Percentiles rank a stretch among this genome's conserved stretches.
Conservation (phyloP, 2,113 vertebrate genomes). For the Odontophorus gujanensis region DNA sequence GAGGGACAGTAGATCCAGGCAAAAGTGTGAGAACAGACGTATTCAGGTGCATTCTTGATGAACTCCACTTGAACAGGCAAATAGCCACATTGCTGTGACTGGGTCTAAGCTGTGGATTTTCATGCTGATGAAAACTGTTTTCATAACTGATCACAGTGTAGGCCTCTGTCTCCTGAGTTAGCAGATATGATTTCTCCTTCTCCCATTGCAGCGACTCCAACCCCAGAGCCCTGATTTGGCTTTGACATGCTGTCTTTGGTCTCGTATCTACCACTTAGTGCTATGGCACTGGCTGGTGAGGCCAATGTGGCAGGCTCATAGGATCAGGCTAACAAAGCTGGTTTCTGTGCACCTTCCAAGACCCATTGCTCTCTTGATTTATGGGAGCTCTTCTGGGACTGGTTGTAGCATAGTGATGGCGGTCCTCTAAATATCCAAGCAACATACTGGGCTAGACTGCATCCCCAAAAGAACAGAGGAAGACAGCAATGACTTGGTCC, state of each 20-base stretch:
- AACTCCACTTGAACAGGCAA: rapidly evolving
- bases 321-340: background rate
- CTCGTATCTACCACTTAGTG: background rate
- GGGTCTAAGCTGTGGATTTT: background rate
- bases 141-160: background rate
- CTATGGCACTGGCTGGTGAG: background rate
- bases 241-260: background rate
- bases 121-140: background rate
- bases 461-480: background rate
- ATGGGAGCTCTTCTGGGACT: background rate
- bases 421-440: background rate
- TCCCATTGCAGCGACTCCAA: background rate
- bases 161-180: background rate
- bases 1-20: background rate
- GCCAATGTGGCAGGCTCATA: background rate
- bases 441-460: background rate
- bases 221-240: background rate
- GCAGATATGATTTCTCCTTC: background rate
- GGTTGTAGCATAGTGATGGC: background rate
- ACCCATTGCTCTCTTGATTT: background rate
- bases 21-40: background rate
- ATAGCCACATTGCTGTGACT: rapidly evolving
- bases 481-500: background rate
- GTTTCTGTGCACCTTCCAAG: background rate
- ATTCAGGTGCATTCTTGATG: rapidly evolving